Base-by-base conservation (phyloP, 1,140 invertebrate genomes). In the Zaprionus tsacasi region DNA sequence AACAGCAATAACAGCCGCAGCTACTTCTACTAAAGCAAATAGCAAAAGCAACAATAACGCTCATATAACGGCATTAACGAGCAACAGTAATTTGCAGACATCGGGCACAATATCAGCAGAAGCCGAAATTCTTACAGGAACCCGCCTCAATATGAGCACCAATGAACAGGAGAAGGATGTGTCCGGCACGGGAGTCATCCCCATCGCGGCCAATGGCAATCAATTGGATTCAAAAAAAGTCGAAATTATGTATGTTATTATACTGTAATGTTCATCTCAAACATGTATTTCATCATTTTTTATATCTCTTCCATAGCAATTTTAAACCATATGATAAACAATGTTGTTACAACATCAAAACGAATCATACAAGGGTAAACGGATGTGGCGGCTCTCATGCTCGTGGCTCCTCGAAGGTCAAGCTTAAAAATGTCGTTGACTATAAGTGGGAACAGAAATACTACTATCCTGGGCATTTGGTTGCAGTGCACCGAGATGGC, bases 401-500 rank as follows among this genome's bases (percentile, higher is more conserved):
- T 80, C 95, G 95, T 93, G 97, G 96, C 30, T 96, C 96, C 83
- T 98, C 97, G 0, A 97, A 98, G 93, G 96, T 99, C 8, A 98
- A 98, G 88, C 94, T 98, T 17, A 97, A 96, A 82, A 98, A 96
- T 92, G 95, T 98, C 55, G 97, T 98, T 11, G 97, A 99, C 81
- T 99, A 97, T 92, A 96, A 96, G 69, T 99, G 98, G 98, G 98
- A 99, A 86, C 94, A 96, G 30, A 95, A 96, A 80, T 96, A 96
- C 91, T 97, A 96, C 91, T 97, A 98, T 80, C 94, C 95, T 8
- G 98, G 98, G 1, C 96, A 97, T 82, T 92, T 99, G 25, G 94
- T 99, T n/a, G 97, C 97, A 40, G 95, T 97, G 55, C 98, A 99
- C 93, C 95, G 96, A 71, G 95, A 95, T 91, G 96, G 96, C 75